Evolutionary conservation across 2,113 vertebrate species (phyloP), one percentile per base, ranked within the genome.

Genomic region (Pangasianodon hypophthalmus): DNA sequence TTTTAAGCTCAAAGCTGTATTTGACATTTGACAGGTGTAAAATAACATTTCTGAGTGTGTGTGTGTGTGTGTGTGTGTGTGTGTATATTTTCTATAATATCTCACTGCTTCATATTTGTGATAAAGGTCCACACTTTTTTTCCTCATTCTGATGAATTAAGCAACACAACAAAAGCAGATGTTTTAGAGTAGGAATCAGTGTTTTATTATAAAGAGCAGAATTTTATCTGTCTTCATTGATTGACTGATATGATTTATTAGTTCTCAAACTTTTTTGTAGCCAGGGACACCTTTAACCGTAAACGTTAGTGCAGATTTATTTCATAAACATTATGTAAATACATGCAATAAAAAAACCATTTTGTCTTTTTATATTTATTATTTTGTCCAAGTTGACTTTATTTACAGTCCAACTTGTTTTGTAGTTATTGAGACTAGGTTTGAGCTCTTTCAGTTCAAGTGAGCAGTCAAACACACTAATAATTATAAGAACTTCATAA

Each of bases 1-100:
- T 48, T 10, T 48, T 13, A 11, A 73, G 2, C 69, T n/a, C 29
- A 13, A 0, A 67, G 4, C 29, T 32, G 41, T 77, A 1, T 8
- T 46, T 79, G 75, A 88, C n/a, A 69, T 58, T 69, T 83, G 60
- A 88, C 89, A 80, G 87, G 84, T 88, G 10, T 69, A 91, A 37
- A 58, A 75, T 50, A 26, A 14, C 3, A 41, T 37, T 18, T 69
- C 18, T 46, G 73, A 46, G 73, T 75, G 71, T 69, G 37, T 46
- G 73, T 77, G 73, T 75, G 71, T 75, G 37, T 50, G 24, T 79
- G 44, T 79, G 46, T 80, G 77, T 50, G 46, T 29, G 37, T 44
- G 19, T 46, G 67, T n/a, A 9, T 7, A 1, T 11, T 64, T 50
- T 1, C 18, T 6, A 21, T 0, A 41, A 1, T 73, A 10, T 75